phyloP scores from a whole-genome alignment of 2,113 vertebrate species.

The Barbus barbus region DNA sequence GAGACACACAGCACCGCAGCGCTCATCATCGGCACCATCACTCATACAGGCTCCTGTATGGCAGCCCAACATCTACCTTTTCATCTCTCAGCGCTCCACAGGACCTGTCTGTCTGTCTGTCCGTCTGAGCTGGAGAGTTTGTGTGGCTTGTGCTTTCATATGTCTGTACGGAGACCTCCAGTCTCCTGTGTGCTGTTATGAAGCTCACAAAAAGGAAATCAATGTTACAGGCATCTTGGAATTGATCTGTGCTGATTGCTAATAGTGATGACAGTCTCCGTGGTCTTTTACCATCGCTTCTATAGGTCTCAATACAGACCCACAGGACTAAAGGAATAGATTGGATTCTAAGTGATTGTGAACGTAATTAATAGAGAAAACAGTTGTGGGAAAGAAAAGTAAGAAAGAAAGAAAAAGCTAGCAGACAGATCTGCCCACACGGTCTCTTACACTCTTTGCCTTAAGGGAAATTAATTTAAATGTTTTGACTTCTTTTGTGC shows the following conservation, averaged over 20 bases:
- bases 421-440: slow-evolving; percentile 5
- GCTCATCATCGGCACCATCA: slow-evolving; percentile 5
- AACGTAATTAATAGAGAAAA: not conserved
- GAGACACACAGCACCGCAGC: not conserved
- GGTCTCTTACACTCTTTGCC: slow-evolving; percentile 12
- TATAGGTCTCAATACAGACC: not conserved
- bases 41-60: not conserved
- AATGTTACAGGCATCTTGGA: slow-evolving; percentile 4
- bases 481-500: not conserved
- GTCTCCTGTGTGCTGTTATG: not conserved
- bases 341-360: not conserved
- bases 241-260: slow-evolving; percentile 27
- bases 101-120: not conserved
- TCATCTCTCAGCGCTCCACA: not conserved
- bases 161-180: not conserved
- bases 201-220: slow-evolving; percentile 15
- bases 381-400: not conserved
- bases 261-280: not conserved
- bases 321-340: not conserved
- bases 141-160: not conserved
- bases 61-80: not conserved
- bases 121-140: not conserved
- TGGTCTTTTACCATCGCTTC: not conserved
- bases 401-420: not conserved
- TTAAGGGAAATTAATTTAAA: not conserved